Evolutionary conservation across 2,797 vertebrate genomes (phyloP).

Genomic region (Masticophis lateralis): DNA sequence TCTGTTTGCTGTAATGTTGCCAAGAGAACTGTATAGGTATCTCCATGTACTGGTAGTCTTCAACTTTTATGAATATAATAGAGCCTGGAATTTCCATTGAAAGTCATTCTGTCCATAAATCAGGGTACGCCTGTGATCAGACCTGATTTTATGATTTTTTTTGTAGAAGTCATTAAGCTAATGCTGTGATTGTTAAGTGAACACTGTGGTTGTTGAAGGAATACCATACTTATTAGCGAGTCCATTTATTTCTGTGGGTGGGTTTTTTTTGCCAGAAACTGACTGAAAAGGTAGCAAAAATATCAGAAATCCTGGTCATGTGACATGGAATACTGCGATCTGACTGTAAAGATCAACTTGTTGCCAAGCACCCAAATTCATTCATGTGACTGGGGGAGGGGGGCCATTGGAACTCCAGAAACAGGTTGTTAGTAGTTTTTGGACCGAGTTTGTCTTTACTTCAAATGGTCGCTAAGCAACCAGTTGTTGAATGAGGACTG

Average conservation of each 20-base stretch:
- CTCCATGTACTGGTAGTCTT: not conserved
- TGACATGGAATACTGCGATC: not conserved
- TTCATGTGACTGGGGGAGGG: not conserved
- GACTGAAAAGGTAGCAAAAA: not conserved
- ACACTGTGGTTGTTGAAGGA: not conserved
- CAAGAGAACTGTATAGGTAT: not conserved
- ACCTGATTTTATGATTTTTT: not conserved
- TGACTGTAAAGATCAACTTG: not conserved
- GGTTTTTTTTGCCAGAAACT: not conserved
- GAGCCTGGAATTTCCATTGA: not conserved
- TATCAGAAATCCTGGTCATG: not conserved
- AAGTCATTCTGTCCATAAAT: not conserved
- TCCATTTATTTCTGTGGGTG: not conserved
- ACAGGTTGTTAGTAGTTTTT: not conserved
- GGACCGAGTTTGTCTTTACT: not conserved
- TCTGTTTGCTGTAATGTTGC: not conserved
- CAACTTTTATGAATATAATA: not conserved
- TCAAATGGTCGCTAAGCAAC: not conserved
- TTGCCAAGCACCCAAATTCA: not conserved
- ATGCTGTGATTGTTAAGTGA: not conserved
- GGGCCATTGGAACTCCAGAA: not conserved
- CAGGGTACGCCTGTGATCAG: not conserved
- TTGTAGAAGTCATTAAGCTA: not conserved
- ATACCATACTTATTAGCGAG: not conserved
- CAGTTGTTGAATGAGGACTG: not conserved